Base-by-base conservation (phyloP, 2,113 vertebrate genomes). In the Sinocyclocheilus grahami region DNA sequence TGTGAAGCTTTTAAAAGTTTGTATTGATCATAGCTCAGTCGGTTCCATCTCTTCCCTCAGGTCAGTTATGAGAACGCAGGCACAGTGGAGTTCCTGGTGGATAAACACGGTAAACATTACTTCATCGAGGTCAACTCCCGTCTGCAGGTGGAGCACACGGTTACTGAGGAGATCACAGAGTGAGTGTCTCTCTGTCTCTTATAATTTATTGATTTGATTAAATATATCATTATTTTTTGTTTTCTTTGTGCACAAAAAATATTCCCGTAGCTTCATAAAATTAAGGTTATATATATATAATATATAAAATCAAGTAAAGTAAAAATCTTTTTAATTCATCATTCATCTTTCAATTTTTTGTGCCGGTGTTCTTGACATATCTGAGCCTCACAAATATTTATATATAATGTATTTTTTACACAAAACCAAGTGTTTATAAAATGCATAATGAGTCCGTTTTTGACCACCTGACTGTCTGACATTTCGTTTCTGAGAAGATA, bases 101-200 rank as follows among this genome's bases (percentile, higher is more conserved):
- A 98, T 90, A 96, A 93, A 84, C 92, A 96, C 0, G 96, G 96
- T 86, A 97, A 93, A 84, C 95, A 98, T 90, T 97, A 95, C 94
- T 98, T 98, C 93, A 98, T 98, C 0, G 97, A 98, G 91, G 97
- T 98, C 91, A 98, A 98, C 92, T 98, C 97, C 18, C 94, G 97
- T 27, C 96, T 98, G 30, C 97, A 98, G 87, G 97, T 98, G 86
- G 97, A 98, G 87, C 97, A 98, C 95, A 98, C 97, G 0, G 97
- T 98, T 88, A 98, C 97, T 0, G 97, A 98, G 90, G 95, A 98
- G 92, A 95, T 98, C 93, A 98, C 97, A 0, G 96, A 97, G 97
- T 98, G 89, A 97, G 97, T 92, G 11, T 46, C 83, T 79, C 78
- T 58, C 8, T 14, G 2, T 46, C 42, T 55, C 16, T 55, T 16